Percentiles rank a stretch among this genome's conserved stretches.
These are phyloP conservation scores for Tokudaia muenninki DNA, from an alignment of 2,797 vertebrate species.

Conservation along the genomic window DNA sequence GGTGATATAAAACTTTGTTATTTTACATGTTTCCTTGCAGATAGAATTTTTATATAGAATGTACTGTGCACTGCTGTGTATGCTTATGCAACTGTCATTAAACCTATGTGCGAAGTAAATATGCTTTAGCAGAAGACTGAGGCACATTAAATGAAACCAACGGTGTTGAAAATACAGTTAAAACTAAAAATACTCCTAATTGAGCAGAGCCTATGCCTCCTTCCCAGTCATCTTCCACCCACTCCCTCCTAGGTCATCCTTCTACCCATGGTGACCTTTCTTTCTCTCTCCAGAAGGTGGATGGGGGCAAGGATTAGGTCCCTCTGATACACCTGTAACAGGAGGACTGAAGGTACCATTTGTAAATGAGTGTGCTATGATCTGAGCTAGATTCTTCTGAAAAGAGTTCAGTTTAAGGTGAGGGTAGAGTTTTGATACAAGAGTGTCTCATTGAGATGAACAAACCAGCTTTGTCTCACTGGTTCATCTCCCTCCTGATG, in stretches of 20 bases:
- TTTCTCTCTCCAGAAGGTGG: neutral
- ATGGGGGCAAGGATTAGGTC: neutral
- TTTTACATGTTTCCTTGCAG: conserved; percentile 32
- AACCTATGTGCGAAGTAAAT: neutral
- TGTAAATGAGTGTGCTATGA: neutral
- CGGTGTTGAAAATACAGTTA: neutral
- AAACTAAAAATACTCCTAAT: conserved; percentile 40
- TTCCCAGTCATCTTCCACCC: neutral
- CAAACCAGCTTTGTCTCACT: neutral
- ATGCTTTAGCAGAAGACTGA: conserved; percentile 43
- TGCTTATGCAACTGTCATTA: conserved; percentile 37
- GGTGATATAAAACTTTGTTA: neutral
- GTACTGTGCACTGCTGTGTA: conserved; percentile 19
- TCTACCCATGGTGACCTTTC: neutral
- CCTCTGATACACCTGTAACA: neutral
- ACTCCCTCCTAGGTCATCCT: neutral
- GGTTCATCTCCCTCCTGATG: neutral
- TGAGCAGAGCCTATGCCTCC: neutral
- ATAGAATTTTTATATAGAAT: neutral
- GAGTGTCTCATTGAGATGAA: neutral
- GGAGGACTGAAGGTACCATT: neutral
- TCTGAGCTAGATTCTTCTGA: neutral
- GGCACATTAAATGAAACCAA: conserved; percentile 31
- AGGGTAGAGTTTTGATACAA: neutral
- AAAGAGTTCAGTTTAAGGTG: too few species aligned